Conservation (phyloP, 1,140 invertebrate genomes). For the Caenorhabditis tropicalis region DNA sequence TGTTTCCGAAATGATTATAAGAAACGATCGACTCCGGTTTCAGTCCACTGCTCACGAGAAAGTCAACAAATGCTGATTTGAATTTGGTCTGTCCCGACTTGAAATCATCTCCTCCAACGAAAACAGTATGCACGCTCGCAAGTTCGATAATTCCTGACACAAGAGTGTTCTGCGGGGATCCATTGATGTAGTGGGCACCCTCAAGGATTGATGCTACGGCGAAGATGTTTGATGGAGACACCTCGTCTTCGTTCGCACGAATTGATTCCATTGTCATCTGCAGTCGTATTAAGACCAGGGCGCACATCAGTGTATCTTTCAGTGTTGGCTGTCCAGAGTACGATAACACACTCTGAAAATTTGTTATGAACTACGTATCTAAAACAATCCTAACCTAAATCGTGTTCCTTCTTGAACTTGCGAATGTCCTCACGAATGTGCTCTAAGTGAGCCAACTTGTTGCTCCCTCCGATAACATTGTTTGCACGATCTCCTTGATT, state of each 20-base stretch:
- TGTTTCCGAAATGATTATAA: conserved; percentile 96
- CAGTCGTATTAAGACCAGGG: conserved; percentile 84
- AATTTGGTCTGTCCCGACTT: conserved; percentile 96
- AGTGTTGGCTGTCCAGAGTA: conserved; percentile 95
- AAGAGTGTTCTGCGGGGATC: conserved; percentile 94
- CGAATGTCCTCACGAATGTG: conserved; percentile 83
- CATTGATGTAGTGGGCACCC: conserved; percentile 90
- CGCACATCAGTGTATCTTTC: conserved; percentile 85
- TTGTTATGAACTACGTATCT: not conserved
- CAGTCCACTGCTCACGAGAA: conserved; percentile 88
- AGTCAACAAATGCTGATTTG: conserved; percentile 93
- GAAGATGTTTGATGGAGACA: conserved; percentile 90
- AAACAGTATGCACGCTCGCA: conserved; percentile 81
- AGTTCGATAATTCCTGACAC: conserved; percentile 87
- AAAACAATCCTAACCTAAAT: conserved; percentile 70
- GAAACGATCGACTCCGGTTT: no score
- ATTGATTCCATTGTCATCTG: conserved; percentile 82
- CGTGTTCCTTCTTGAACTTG: conserved; percentile 80
- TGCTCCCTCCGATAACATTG: conserved; percentile 81
- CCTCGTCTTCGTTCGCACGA: conserved; percentile 78
- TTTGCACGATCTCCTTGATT: conserved; percentile 88
- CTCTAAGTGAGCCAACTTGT: conserved; percentile 77
- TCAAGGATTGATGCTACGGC: conserved; percentile 88
- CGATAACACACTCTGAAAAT: conserved; percentile 81
- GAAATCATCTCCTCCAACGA: conserved; percentile 92